Conservation (phyloP, 2,113 vertebrate species). For the Felis chaus region DNA sequence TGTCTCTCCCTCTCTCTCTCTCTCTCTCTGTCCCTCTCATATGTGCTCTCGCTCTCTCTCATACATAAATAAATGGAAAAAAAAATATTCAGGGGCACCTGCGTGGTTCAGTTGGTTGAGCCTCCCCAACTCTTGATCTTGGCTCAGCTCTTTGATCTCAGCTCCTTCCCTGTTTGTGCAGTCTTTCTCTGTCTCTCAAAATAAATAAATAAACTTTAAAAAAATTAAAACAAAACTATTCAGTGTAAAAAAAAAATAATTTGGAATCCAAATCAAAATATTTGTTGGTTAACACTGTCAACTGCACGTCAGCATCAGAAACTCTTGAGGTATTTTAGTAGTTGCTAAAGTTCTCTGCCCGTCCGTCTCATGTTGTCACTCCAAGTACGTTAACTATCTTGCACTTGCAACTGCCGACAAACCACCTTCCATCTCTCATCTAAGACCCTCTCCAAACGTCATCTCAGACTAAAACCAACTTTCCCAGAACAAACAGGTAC, state of each 20-base stretch:
- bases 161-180: no score
- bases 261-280: constrained; percentile 35
- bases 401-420: not conserved
- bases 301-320: not conserved
- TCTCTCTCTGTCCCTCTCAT: no score
- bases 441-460: not conserved
- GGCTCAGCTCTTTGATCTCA: no score
- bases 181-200: no score
- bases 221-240: not conserved
- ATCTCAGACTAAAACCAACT: constrained; percentile 11
- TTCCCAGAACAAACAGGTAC: not conserved
- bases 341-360: constrained; percentile 25
- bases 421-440: not conserved
- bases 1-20: no score
- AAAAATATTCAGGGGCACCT: no score
- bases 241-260: not conserved
- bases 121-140: no score
- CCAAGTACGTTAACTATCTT: not conserved
- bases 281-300: constrained; percentile 19
- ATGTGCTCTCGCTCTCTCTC: no score
- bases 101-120: no score
- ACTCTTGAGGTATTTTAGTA: constrained; percentile 24
- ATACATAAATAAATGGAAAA: no score
- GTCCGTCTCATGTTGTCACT: constrained; percentile 15
- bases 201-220: no score